phyloP scores from a whole-genome alignment of 2,113 vertebrate species.

The Siniperca knerii region DNA sequence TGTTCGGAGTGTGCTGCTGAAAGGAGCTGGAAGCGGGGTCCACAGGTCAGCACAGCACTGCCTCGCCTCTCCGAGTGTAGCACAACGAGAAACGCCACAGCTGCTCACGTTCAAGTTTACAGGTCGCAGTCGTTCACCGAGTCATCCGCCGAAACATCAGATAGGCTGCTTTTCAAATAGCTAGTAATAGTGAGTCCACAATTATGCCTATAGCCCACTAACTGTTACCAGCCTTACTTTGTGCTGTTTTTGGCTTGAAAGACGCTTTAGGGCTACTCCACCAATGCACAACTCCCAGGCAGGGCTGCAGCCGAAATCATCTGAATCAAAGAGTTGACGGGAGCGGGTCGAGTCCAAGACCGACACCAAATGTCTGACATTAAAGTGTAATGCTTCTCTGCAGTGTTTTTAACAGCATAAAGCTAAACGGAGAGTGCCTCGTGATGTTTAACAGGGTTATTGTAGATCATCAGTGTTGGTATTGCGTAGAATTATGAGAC shows the following conservation, averaged over 20 bases:
- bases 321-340: background rate
- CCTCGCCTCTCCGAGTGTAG: constrained; percentile 62
- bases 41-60: constrained; percentile 70
- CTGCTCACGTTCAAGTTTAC: constrained; percentile 48
- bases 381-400: background rate
- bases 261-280: constrained; percentile 47
- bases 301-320: constrained; percentile 50
- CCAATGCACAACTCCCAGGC: constrained; percentile 52
- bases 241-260: constrained; percentile 44
- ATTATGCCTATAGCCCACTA: constrained; percentile 20
- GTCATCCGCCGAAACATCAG: constrained; percentile 21
- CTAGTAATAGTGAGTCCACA: constrained; percentile 10
- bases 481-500: background rate
- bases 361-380: background rate
- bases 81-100: constrained; percentile 58
- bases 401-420: background rate
- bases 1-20: background rate
- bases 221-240: constrained; percentile 46
- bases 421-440: background rate
- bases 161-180: constrained; percentile 31
- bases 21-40: constrained; percentile 9
- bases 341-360: background rate
- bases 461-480: background rate
- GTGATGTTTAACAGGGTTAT: constrained; percentile 8
- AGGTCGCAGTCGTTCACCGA: constrained; percentile 5